Evolutionary conservation across 2,797 vertebrate genomes (phyloP).

Genomic region (Propithecus deckenii): DNA sequence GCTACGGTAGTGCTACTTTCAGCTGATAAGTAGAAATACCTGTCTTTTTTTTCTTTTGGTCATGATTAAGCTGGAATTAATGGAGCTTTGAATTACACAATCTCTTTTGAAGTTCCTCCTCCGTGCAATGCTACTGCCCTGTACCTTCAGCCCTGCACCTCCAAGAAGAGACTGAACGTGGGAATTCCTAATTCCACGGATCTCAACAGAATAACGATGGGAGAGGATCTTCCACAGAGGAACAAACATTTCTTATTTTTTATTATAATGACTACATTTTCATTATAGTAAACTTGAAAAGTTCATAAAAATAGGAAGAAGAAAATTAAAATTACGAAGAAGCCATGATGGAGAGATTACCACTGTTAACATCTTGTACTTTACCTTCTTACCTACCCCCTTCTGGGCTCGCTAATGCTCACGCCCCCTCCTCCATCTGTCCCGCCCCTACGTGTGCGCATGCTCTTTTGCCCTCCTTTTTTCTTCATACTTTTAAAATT

Average conservation of each 20-base stretch:
- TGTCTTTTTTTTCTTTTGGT: not conserved
- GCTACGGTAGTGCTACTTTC: not conserved
- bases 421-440: not conserved
- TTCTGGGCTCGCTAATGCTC: not conserved
- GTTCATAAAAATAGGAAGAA: not conserved
- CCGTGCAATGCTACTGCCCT: not conserved
- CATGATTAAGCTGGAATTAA: not conserved
- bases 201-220: not conserved
- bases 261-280: not conserved
- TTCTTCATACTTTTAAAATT: not conserved
- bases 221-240: not conserved
- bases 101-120: slow-evolving; percentile 2
- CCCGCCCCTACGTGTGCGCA: not conserved
- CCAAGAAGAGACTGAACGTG: not conserved
- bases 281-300: not conserved
- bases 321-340: not conserved
- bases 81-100: not conserved
- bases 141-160: not conserved
- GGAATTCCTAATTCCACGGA: not conserved
- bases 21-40: not conserved
- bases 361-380: not conserved
- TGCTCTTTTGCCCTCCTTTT: not conserved
- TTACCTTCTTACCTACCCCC: not conserved
- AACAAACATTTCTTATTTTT: not conserved
- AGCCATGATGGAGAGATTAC: not conserved